Base-by-base conservation (phyloP, 1,140 invertebrate genomes). In the Leptopilina clavipes region DNA sequence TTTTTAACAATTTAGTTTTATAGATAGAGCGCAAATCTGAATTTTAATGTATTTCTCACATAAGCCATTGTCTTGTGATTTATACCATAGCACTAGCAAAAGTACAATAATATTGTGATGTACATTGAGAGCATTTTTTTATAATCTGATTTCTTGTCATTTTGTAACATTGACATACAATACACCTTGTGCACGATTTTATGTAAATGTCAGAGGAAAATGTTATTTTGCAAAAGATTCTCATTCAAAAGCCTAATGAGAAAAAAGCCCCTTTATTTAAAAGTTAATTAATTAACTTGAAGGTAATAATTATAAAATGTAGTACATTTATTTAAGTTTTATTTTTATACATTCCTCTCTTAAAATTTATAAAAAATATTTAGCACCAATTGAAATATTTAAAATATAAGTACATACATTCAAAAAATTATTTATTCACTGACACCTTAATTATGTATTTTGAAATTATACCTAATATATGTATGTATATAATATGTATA, bases 41-140 rank as follows among this genome's bases (percentile, higher is more conserved):
- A 65, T 3, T 31, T 19, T 76, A 77, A 76, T 79, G 40, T 73
- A 71, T 71, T 37, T 78, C 70, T 74, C 72, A 80, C 78, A 76
- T 14, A 75, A 72, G 80, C 19, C 74, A 74, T 77, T 75, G 65
- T 77, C 71, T 76, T 78, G 83, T 83, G 81, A 81, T 84, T 65
- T 65, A 9, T 65, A n/a, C 59, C 25, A 25, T n/a, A 37, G 59
- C 25, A 65, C 25, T 65, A 31, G 22, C 37, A 65, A n/a, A 25
- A 65, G 59, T 65, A 31, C 12, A 65, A 25, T 37, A 37, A 65
- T n/a, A 14, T 31, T 25, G 6, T 59, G n/a, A n/a, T n/a, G n/a
- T n/a, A n/a, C n/a, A n/a, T n/a, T n/a, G n/a, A n/a, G n/a, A n/a
- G n/a, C n/a, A 31, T 31, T 31, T 31, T 31, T 31, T 31, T 5